phyloP scores from a whole-genome alignment of 2,113 vertebrate species.

The Pomatostomus ruficeps region DNA sequence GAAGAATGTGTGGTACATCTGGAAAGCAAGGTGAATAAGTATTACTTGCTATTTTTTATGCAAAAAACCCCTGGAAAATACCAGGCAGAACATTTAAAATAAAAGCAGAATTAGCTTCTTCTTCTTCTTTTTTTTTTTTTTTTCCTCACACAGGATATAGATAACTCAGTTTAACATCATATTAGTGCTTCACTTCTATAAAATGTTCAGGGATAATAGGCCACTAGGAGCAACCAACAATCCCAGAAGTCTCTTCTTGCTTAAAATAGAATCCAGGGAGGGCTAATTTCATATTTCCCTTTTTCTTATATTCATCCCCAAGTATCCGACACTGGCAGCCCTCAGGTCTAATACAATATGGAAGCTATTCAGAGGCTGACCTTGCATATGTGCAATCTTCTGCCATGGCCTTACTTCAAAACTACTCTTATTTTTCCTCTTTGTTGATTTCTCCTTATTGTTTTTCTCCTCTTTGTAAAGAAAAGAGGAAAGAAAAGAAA shows the following conservation, averaged over 20 bases:
- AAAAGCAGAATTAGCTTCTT: not conserved
- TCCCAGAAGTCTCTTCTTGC: not conserved
- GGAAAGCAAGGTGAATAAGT: not conserved
- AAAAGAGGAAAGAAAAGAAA: not conserved
- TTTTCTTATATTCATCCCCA: not conserved
- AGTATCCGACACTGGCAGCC: not conserved
- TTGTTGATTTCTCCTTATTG: not conserved
- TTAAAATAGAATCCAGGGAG: not conserved
- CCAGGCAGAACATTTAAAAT: not conserved
- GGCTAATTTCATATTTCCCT: not conserved
- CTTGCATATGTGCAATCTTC: not conserved
- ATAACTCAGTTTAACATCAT: not conserved
- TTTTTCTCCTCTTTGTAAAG: not conserved
- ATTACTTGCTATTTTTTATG: not conserved
- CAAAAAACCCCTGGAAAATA: not conserved
- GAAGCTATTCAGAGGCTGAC: not conserved
- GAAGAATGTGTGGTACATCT: not conserved
- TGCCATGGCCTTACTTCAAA: not conserved
- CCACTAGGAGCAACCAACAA: not conserved
- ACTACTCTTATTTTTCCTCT: not conserved
- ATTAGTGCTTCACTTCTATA: not conserved
- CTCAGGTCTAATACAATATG: not conserved
- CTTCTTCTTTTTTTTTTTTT: not conserved
- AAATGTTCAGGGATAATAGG: not conserved
- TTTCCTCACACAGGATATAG: accelerated